phyloP scores from a whole-genome alignment of 2,888 invertebrate genomes.

The Melipona beecheii region DNA sequence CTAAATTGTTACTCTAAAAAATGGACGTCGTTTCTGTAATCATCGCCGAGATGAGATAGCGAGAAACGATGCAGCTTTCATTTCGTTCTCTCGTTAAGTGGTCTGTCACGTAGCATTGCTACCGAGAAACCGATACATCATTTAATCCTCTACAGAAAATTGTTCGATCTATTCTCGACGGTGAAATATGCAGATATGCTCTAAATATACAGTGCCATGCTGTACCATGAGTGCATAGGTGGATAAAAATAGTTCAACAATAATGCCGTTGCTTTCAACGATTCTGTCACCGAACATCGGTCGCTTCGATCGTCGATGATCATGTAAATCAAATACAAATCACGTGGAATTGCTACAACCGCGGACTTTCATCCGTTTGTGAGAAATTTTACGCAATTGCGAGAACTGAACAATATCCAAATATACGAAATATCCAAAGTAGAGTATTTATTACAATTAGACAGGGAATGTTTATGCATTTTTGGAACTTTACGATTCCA shows the following conservation, averaged over 20 bases:
- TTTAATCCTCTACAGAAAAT: conserved; percentile 31
- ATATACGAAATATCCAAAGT: too few relatives aligned
- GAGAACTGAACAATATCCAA: too few relatives aligned
- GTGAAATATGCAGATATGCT: conserved; percentile 39
- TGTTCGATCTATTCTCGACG: conserved; percentile 31
- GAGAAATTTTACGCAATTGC: too few relatives aligned
- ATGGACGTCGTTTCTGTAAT: conserved; percentile 7
- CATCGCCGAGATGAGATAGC: not conserved
- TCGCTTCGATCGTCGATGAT: not conserved
- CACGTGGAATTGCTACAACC: conserved; percentile 6
- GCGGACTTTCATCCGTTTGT: not conserved
- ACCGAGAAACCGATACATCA: conserved; percentile 6
- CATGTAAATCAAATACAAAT: conserved; percentile 25
- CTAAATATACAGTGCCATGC: conserved; percentile 51
- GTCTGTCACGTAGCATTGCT: conserved; percentile 7
- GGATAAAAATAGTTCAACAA: conserved; percentile 41
- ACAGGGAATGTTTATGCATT: too few relatives aligned
- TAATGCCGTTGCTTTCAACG: conserved; percentile 21
- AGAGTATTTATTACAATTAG: too few relatives aligned
- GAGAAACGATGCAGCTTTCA: not conserved
- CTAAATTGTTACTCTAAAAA: conserved; percentile 25
- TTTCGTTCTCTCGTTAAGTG: conserved; percentile 23
- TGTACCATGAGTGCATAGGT: conserved; percentile 38
- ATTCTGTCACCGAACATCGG: conserved; percentile 6
- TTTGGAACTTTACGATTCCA: too few relatives aligned